These are phyloP conservation scores for Heteromurus nitidus DNA, from an alignment of 2,888 invertebrate genomes.

Conservation along the genomic window DNA sequence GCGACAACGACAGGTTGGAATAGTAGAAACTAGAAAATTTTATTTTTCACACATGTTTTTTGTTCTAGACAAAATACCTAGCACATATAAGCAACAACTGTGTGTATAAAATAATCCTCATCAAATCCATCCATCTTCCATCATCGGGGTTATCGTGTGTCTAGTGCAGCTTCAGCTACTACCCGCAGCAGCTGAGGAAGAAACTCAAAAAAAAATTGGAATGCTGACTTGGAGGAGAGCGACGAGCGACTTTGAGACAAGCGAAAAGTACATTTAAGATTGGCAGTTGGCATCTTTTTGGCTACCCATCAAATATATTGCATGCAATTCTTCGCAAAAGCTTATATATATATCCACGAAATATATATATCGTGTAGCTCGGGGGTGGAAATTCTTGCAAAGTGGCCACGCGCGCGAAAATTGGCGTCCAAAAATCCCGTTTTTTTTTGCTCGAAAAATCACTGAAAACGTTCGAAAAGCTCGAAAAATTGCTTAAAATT, in stretches of 20 bases:
- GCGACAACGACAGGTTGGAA: not conserved
- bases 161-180: no score
- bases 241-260: not conserved
- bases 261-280: no score
- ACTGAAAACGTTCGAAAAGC: no score
- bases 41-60: not conserved
- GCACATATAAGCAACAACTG: constrained; percentile 11
- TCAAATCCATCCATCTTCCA: constrained; percentile 1
- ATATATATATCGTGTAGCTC: no score
- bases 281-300: constrained; percentile 54
- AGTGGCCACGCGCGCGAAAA: not conserved
- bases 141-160: no score
- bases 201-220: not conserved
- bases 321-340: no score
- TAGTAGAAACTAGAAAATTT: not conserved
- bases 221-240: constrained; percentile 8
- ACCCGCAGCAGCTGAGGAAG: no score
- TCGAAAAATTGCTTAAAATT: no score
- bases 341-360: no score
- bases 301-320: constrained; percentile 1
- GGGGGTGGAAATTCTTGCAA: no score
- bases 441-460: no score
- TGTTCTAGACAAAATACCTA: constrained; percentile 45
- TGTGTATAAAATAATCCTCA: not conserved
- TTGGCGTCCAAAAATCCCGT: no score